Evolutionary conservation across 2,888 invertebrate genomes (phyloP), one percentile per base, ranked within the genome.

Genomic region (Sepioteuthis lessoniana): DNA sequence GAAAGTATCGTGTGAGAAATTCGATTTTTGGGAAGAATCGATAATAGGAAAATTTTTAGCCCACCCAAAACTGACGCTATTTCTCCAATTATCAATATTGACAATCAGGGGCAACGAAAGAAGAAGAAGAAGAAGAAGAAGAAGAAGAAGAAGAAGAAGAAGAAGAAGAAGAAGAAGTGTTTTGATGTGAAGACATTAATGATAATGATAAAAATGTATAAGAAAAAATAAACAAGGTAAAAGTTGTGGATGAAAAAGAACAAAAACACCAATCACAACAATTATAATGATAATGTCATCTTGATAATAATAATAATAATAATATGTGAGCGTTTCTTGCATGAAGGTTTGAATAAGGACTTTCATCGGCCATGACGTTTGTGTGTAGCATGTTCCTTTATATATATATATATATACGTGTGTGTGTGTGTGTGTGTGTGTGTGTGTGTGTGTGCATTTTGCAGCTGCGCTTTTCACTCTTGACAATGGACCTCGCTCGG

Each of bases 401-500:
- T 28, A 5, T 31, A 60, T 60, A n/a, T 76, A 13, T n/a, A n/a
- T 76, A 13, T 35, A n/a, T n/a, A 13, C n/a, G 76, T 76, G 76
- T 76, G 76, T 35, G 76, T 76, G 76, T 35, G n/a, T 76, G n/a
- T 76, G 13, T 76, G 16, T n/a, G 13, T n/a, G 2, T n/a, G 13
- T n/a, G n/a, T 10, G 1, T n/a, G 13, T 76, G n/a, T n/a, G n/a
- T 76, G n/a, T 35, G n/a, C 76, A 19, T 35, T 76, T 76, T n/a
- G n/a, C 35, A 76, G 76, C n/a, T 76, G n/a, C n/a, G 76, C 16
- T 76, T 76, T 76, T n/a, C 16, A 35, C 35, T n/a, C n/a, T 76
- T 76, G 76, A 76, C 76, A 76, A 76, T 76, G 76, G n/a, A 76
- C 76, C n/a, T 76, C 76, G n/a, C 76, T n/a, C 76, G 13, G 76